Percentiles rank a stretch among this genome's conserved stretches.
phyloP scores from a whole-genome alignment of 35 echinoderm and acorn worm species.

The Anneissia japonica region DNA sequence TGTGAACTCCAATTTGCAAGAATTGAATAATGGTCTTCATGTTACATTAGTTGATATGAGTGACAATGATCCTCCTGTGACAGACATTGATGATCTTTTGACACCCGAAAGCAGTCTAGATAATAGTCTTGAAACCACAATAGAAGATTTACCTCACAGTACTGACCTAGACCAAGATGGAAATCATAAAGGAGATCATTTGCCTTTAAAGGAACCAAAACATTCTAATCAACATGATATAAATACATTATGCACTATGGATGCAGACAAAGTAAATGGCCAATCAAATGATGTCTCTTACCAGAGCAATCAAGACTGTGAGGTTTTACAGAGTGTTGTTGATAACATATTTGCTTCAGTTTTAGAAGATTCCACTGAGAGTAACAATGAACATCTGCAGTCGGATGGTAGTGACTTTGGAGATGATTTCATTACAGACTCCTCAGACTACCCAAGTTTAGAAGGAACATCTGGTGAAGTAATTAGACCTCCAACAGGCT shows the following conservation, averaged over 20 bases:
- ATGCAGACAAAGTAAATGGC: too few species aligned
- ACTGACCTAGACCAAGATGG: neutral
- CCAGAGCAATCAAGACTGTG: neutral
- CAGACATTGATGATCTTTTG: conserved; percentile 70
- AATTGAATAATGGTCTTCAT: neutral
- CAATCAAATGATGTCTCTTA: too few species aligned
- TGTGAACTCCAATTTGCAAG: neutral
- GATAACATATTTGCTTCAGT: conserved; percentile 60
- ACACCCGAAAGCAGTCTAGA: conserved; percentile 17
- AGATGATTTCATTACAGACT: neutral
- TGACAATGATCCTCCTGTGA: conserved; percentile 47
- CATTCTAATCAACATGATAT: too few species aligned
- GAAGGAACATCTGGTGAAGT: neutral
- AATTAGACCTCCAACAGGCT: conserved; percentile 60
- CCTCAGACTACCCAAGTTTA: neutral
- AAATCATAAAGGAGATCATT: too few species aligned
- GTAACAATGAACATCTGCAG: neutral
- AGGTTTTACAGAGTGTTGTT: conserved; percentile 8
- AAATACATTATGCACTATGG: too few species aligned
- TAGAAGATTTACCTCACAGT: neutral
- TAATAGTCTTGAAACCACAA: neutral
- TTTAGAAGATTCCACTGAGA: conserved; percentile 19
- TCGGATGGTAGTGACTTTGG: neutral
- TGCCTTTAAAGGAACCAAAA: too few species aligned
- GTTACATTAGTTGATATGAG: neutral